Evolutionary conservation across 2,888 invertebrate species (phyloP).

Genomic region (Linnaemya tessellans): DNA sequence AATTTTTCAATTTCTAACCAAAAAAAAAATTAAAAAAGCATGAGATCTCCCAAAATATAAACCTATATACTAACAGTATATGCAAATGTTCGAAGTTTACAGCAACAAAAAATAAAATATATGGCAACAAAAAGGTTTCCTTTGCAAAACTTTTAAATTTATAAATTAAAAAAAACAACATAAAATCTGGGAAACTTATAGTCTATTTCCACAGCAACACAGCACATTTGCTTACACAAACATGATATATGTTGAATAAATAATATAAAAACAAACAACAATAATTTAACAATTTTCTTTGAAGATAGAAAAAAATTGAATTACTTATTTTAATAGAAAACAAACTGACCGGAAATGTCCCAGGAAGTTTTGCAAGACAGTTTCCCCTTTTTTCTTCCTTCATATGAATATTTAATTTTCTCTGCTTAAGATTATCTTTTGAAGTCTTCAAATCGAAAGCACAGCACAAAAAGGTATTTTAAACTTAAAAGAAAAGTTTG

Average conservation of each 20-base stretch:
- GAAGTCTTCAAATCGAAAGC: neutral
- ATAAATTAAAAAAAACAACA: too few species aligned
- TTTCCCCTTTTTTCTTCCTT: neutral
- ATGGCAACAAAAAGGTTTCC: neutral
- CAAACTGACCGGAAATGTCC: slow-evolving; percentile 53
- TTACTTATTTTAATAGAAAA: slow-evolving; percentile 47
- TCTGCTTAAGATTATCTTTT: neutral
- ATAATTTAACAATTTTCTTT: slow-evolving; percentile 7
- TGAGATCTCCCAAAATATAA: neutral
- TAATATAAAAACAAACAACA: slow-evolving; percentile 19
- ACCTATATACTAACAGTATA: neutral
- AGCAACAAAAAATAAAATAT: neutral
- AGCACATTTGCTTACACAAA: neutral
- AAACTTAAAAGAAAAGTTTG: neutral
- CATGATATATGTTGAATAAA: neutral
- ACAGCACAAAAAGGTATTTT: neutral
- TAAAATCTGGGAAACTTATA: neutral
- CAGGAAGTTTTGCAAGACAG: neutral
- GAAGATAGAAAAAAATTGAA: slow-evolving; percentile 14
- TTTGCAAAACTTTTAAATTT: neutral
- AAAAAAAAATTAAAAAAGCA: neutral
- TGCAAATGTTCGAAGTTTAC: neutral
- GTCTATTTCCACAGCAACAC: neutral
- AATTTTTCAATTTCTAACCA: neutral
- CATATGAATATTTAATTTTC: too few species aligned